phyloP scores from a whole-genome alignment of 2,797 vertebrate species.

The Centropyge bicolor region DNA sequence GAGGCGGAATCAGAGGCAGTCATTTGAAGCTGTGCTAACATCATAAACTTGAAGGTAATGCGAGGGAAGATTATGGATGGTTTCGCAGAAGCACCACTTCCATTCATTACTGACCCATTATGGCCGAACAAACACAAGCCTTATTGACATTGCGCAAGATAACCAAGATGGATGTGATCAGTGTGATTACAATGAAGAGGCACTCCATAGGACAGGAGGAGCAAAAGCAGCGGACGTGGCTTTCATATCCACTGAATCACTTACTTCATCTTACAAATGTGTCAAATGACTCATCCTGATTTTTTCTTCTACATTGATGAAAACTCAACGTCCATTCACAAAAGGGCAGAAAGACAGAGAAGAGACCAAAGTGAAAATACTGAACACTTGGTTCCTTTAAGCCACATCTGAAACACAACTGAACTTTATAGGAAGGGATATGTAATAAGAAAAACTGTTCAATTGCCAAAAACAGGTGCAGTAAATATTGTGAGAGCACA shows the following conservation, averaged over 20 bases:
- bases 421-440: not conserved
- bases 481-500: not conserved
- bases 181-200: slow-evolving; percentile 32
- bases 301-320: slow-evolving; percentile 7
- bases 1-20: slow-evolving; percentile 35
- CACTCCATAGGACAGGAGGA: not conserved
- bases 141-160: slow-evolving; percentile 34
- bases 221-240: slow-evolving; percentile 7
- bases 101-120: slow-evolving; percentile 54
- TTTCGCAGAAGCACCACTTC: slow-evolving; percentile 47
- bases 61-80: slow-evolving; percentile 17
- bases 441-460: not conserved
- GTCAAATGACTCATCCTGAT: slow-evolving; percentile 40
- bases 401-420: slow-evolving; percentile 1
- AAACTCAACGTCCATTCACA: slow-evolving; percentile 40
- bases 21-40: slow-evolving; percentile 48
- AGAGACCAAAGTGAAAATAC: slow-evolving; percentile 6
- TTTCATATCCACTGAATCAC: slow-evolving; percentile 14
- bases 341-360: not conserved
- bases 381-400: slow-evolving; percentile 8
- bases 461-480: not conserved
- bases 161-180: slow-evolving; percentile 34
- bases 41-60: slow-evolving; percentile 42
- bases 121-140: slow-evolving; percentile 56
- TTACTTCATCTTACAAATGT: slow-evolving; percentile 18